Base-by-base conservation (phyloP, 1,140 invertebrate species). In the Nebria ingens region DNA sequence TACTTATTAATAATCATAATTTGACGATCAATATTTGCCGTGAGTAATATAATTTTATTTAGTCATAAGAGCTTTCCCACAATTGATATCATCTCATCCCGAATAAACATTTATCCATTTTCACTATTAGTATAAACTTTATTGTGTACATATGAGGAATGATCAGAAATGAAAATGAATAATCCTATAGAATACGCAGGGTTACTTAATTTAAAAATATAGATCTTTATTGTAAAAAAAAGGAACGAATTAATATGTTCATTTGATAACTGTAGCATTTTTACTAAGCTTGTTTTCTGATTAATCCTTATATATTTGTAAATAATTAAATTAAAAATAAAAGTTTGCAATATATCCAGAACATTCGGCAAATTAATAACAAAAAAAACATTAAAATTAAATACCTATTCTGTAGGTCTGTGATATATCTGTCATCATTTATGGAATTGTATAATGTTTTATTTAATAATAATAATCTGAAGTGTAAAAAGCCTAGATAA, bases 371-470 rank as follows among this genome's bases (percentile, higher is more conserved):
- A 45, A 45, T 12, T 12, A 17, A 45, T 6, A 29, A 29, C 4
- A 6, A 12, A 45, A 45, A 45, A 11, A 17, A 12, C 4, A 12
- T 45, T 45, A 45, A 45, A 45, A 12, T 45, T 45, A 12, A 45
- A 45, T 45, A 45, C 17, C 40, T 45, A 45, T 45, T 45, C 40
- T 45, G 40, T 45, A 45, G 40, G 40, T 17, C 40, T 45, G 40
- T 45, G 40, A 45, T 45, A 45, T 45, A 45, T 45, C 40, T 45
- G 40, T 45, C 40, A 45, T 45, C 40, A 45, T 45, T 45, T 45
- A 45, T 45, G 40, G 40, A 45, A 45, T 45, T 45, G 40, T 45
- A 45, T 45, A 45, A 45, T 45, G 17, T 45, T 45, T 45, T 45
- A 45, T 45, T 45, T 45, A n/a, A n/a, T 45, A 45, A 45, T 45